Percentiles rank a stretch among this genome's conserved stretches.
Conservation (phyloP, 2,797 vertebrate genomes). For the Sebastes wilsoni region DNA sequence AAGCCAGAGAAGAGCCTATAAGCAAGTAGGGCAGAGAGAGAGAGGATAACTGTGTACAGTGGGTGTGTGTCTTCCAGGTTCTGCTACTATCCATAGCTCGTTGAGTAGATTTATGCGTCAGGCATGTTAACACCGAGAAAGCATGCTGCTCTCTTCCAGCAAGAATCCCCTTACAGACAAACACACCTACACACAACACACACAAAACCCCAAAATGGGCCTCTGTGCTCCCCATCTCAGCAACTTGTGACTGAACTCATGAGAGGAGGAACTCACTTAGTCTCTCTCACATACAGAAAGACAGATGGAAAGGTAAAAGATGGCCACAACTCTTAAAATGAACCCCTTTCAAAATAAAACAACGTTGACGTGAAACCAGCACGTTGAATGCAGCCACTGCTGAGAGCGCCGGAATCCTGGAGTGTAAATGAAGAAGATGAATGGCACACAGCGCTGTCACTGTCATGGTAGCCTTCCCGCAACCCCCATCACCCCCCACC, state of each 20-base stretch:
- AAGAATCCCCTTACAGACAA: background rate
- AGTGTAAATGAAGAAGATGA: conserved; percentile 66
- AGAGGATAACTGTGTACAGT: conserved; percentile 9
- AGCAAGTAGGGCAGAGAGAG: background rate
- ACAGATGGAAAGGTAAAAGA: background rate
- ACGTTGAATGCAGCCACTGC: conserved; percentile 6
- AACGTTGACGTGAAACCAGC: conserved; percentile 11
- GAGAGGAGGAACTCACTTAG: background rate
- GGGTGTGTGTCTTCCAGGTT: conserved; percentile 18
- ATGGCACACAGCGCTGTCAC: conserved; percentile 52
- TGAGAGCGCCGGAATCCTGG: conserved; percentile 29
- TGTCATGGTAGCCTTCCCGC: conserved; percentile 57
- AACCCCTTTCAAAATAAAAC: conserved; percentile 37
- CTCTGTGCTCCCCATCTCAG: conserved; percentile 18
- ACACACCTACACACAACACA: background rate
- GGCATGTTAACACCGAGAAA: conserved; percentile 24
- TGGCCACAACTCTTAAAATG: conserved; percentile 6
- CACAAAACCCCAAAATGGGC: conserved; percentile 15
- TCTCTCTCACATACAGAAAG: background rate
- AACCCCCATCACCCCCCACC: background rate
- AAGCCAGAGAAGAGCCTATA: background rate
- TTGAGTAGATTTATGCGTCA: conserved; percentile 44
- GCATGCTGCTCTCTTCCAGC: conserved; percentile 12
- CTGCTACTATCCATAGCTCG: conserved; percentile 11
- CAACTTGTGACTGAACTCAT: conserved; percentile 7